Percentiles rank a stretch among this genome's conserved stretches.
These are phyloP conservation scores for Drosophila simulans DNA, from an alignment of 1,140 invertebrate genomes.

Conservation along the genomic window DNA sequence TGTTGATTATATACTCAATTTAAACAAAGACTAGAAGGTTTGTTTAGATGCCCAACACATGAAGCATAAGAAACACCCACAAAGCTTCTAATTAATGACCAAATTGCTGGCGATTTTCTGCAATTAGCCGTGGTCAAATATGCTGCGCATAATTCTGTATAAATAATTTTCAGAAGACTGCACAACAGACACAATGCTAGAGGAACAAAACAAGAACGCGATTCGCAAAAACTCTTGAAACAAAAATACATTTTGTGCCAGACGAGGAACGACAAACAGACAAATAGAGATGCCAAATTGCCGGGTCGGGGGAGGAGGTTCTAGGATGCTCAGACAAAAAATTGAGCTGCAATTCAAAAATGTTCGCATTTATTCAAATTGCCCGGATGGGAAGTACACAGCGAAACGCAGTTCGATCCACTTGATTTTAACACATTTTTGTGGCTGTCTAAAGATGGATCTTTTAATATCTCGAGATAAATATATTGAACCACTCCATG, in stretches of 20 bases:
- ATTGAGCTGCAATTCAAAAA: conserved; percentile 52
- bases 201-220: conserved; percentile 33
- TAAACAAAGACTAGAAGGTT: too few relatives aligned
- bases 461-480: background rate
- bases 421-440: conserved; percentile 2
- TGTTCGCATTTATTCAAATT: conserved; percentile 74
- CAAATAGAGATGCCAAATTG: conserved; percentile 23
- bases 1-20: too few relatives aligned
- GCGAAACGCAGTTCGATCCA: conserved; percentile 6
- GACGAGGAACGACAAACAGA: conserved; percentile 38
- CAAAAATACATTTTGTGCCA: conserved; percentile 64
- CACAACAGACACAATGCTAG: conserved; percentile 54
- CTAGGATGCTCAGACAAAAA: conserved; percentile 9
- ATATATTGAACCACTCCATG: background rate
- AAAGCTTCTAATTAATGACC: conserved; percentile 32
- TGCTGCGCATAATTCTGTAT: conserved; percentile 53
- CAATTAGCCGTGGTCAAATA: conserved; percentile 57
- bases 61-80: background rate
- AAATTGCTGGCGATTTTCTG: conserved; percentile 48
- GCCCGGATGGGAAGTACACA: conserved; percentile 34
- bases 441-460: background rate
- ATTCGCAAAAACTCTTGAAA: conserved; percentile 50
- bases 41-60: too few relatives aligned
- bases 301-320: conserved; percentile 2
- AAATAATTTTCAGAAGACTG: conserved; percentile 62